These are phyloP conservation scores for Empidonax alnorum DNA, from an alignment of 2,113 vertebrate species.

Conservation along the genomic window DNA sequence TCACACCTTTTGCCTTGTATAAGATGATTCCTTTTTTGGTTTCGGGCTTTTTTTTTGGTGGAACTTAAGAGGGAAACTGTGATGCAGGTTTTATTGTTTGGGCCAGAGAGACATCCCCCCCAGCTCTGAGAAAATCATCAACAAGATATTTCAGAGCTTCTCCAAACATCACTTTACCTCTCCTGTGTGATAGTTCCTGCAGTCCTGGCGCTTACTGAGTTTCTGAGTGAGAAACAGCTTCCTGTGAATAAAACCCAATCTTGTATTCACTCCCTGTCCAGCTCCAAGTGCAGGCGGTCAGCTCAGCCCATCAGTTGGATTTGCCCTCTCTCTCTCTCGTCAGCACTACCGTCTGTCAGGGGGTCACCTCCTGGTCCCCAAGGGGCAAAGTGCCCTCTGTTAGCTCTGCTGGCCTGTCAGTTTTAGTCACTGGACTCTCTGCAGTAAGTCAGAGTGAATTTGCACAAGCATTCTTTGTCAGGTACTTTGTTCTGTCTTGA, in stretches of 20 bases:
- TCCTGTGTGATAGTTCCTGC: neutral
- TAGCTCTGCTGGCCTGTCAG: conserved; percentile 21
- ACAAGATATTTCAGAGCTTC: neutral
- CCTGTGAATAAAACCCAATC: neutral
- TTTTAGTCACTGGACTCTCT: neutral
- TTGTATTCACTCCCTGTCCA: neutral
- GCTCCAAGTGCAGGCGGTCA: neutral
- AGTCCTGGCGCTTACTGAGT: neutral
- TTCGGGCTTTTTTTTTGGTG: neutral
- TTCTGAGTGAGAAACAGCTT: neutral
- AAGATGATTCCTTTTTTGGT: neutral
- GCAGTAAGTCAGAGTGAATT: neutral
- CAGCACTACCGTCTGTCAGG: neutral
- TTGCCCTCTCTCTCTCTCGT: neutral
- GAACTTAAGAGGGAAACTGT: neutral
- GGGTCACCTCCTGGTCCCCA: neutral
- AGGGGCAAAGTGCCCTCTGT: neutral
- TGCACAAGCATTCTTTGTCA: neutral
- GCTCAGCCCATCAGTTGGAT: neutral
- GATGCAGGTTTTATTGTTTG: neutral
- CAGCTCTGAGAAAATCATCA: neutral
- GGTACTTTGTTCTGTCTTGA: neutral
- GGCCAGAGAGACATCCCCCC: too few species aligned
- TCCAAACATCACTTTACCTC: neutral
- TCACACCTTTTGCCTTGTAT: neutral